A percentile compares a stretch with the other conserved stretches of the same genome.
These are phyloP conservation scores for Mungos mungo DNA, from an alignment of 2,113 vertebrate genomes.

Conservation along the genomic window DNA sequence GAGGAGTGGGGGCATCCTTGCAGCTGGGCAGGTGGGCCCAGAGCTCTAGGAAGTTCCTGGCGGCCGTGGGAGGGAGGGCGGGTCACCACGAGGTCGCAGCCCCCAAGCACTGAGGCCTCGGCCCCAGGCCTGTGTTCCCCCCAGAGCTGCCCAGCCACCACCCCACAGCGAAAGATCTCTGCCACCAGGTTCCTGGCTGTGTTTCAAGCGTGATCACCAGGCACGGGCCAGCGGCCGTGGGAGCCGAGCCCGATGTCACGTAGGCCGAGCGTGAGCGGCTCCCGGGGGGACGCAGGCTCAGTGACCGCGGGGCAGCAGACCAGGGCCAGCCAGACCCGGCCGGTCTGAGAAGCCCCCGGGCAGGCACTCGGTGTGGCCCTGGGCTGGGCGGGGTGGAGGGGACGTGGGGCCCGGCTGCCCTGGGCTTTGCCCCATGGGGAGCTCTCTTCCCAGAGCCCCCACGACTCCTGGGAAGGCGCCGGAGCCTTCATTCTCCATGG, in stretches of 20 bases:
- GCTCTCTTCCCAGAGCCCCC: background rate
- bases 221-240: background rate
- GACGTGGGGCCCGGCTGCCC: fast-evolving
- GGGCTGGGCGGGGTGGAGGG: background rate
- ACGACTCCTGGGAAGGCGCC: fast-evolving
- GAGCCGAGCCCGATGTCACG: background rate
- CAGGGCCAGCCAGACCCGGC: background rate
- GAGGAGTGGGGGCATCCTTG: background rate
- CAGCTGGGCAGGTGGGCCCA: background rate
- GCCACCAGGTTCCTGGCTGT: background rate
- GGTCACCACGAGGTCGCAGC: background rate
- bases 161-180: background rate
- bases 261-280: background rate
- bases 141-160: background rate
- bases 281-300: background rate
- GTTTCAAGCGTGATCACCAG: background rate
- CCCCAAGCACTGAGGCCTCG: background rate
- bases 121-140: background rate
- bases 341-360: too few species aligned
- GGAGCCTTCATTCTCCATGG: fast-evolving
- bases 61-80: too few species aligned
- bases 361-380: background rate
- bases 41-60: background rate
- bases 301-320: fast-evolving
- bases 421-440: background rate